Evolutionary conservation across 1,140 invertebrate genomes (phyloP).

Genomic region (Steinernema feltiae): DNA sequence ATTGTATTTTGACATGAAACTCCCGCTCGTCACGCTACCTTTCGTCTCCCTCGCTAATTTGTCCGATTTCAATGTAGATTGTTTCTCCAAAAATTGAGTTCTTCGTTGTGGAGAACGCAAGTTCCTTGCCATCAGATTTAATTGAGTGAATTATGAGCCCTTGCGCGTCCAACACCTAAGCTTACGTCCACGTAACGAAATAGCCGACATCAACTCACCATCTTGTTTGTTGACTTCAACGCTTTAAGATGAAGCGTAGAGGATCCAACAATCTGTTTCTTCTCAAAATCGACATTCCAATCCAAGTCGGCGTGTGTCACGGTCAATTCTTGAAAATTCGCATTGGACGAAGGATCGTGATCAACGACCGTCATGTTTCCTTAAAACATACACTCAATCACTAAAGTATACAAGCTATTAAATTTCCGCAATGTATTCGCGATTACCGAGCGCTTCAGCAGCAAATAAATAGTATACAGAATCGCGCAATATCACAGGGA

Average conservation of each 20-base stretch:
- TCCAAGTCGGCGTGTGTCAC: conserved; percentile 66
- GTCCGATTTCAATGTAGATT: conserved; percentile 64
- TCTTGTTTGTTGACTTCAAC: not conserved
- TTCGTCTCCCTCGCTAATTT: conserved; percentile 67
- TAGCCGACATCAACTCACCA: not conserved
- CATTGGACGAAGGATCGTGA: not conserved
- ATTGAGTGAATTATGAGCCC: not conserved
- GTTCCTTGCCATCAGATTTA: conserved; percentile 17
- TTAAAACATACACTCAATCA: too few relatives aligned
- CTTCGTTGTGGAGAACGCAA: conserved; percentile 31
- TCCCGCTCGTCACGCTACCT: not conserved
- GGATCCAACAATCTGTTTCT: conserved; percentile 59
- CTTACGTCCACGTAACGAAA: not conserved
- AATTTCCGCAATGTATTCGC: not conserved
- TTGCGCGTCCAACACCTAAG: not conserved
- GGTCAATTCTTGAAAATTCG: conserved; percentile 64
- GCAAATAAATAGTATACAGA: too few relatives aligned
- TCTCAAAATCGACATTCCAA: conserved; percentile 65
- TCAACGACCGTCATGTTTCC: not conserved
- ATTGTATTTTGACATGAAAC: not conserved
- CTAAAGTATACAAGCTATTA: not conserved
- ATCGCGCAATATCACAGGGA: too few relatives aligned
- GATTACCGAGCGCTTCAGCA: not conserved
- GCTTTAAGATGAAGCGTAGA: conserved; percentile 56
- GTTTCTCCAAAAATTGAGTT: not conserved